A percentile compares a stretch with the other conserved stretches of the same genome.
These are phyloP conservation scores for Brachyptera putata DNA, from an alignment of 2,888 invertebrate genomes.

Conservation along the genomic window DNA sequence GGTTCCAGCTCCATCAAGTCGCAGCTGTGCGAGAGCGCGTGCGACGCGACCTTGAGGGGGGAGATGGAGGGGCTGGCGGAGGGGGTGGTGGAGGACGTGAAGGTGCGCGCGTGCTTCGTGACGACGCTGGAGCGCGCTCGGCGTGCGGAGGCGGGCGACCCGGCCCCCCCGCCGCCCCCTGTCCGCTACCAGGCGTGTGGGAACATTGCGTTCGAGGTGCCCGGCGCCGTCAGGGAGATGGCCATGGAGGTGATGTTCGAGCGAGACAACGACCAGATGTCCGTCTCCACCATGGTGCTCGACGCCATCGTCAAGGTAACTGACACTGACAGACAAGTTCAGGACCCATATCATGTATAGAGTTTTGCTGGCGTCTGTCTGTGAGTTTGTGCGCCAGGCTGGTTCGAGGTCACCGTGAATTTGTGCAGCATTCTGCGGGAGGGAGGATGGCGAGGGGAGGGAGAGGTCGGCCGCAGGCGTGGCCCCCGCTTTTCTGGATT, in stretches of 20 bases:
- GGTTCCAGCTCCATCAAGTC: neutral
- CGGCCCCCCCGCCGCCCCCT: slow-evolving; percentile 54
- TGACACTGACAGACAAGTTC: neutral
- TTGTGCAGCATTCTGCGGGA: too few species aligned
- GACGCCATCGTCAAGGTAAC: slow-evolving; percentile 68
- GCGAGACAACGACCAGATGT: slow-evolving; percentile 74
- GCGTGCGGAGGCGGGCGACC: slow-evolving; percentile 47
- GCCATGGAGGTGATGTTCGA: slow-evolving; percentile 83
- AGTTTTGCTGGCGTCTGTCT: too few species aligned
- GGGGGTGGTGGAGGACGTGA: neutral
- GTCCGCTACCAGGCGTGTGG: slow-evolving; percentile 64
- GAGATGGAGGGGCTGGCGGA: slow-evolving; percentile 2
- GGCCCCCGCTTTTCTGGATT: too few species aligned
- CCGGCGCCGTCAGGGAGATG: slow-evolving; percentile 70
- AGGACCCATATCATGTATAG: too few species aligned
- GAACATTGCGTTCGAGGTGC: slow-evolving; percentile 56
- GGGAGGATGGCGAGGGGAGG: too few species aligned
- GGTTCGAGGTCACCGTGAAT: too few species aligned
- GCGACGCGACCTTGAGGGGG: neutral
- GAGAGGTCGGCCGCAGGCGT: too few species aligned
- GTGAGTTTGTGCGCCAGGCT: too few species aligned
- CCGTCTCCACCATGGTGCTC: slow-evolving; percentile 79
- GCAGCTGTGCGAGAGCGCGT: neutral
- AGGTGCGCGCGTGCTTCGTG: slow-evolving; percentile 82
- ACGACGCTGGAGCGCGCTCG: slow-evolving; percentile 66